Evolutionary conservation across 2,113 vertebrate genomes (phyloP).

Genomic region (Sphaerodactylus townsendi): DNA sequence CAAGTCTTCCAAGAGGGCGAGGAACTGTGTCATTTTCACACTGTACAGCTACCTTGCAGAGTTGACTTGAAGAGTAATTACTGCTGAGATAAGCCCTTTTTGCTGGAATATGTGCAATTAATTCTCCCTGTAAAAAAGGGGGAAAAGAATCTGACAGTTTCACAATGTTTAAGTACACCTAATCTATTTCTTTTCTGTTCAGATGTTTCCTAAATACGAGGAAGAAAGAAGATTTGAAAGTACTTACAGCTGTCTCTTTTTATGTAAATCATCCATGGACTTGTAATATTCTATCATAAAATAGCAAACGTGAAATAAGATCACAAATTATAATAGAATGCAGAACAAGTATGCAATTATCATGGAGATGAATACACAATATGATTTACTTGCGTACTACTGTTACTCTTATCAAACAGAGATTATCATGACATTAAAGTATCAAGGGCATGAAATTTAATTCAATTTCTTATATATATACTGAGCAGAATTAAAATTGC

Average conservation of each 20-base stretch:
- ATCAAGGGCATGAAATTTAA: slow-evolving; percentile 39
- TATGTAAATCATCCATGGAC: slow-evolving; percentile 54
- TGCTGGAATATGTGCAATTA: slow-evolving; percentile 67
- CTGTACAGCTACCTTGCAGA: slow-evolving; percentile 46
- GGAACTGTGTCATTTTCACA: slow-evolving; percentile 50
- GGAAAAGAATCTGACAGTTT: slow-evolving; percentile 64
- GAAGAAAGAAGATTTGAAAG: slow-evolving; percentile 68
- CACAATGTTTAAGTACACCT: slow-evolving; percentile 75
- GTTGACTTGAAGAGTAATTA: slow-evolving; percentile 66
- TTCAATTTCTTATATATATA: slow-evolving; percentile 30
- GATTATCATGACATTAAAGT: slow-evolving; percentile 41
- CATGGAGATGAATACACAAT: slow-evolving; percentile 47
- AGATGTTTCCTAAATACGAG: slow-evolving; percentile 72
- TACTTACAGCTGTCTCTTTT: slow-evolving; percentile 65
- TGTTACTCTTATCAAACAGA: slow-evolving; percentile 38
- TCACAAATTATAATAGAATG: slow-evolving; percentile 46
- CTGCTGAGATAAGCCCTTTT: slow-evolving; percentile 67
- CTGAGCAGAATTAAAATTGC: slow-evolving; percentile 36
- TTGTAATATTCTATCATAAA: slow-evolving; percentile 57
- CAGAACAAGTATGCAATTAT: slow-evolving; percentile 39
- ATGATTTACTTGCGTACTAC: slow-evolving; percentile 19
- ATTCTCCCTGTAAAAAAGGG: slow-evolving; percentile 54
- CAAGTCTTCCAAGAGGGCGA: slow-evolving; percentile 21
- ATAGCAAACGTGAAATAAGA: slow-evolving; percentile 54
- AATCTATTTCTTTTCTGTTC: slow-evolving; percentile 71